Evolutionary conservation across 2,113 vertebrate species (phyloP).

Genomic region (Tympanuchus pallidicinctus): DNA sequence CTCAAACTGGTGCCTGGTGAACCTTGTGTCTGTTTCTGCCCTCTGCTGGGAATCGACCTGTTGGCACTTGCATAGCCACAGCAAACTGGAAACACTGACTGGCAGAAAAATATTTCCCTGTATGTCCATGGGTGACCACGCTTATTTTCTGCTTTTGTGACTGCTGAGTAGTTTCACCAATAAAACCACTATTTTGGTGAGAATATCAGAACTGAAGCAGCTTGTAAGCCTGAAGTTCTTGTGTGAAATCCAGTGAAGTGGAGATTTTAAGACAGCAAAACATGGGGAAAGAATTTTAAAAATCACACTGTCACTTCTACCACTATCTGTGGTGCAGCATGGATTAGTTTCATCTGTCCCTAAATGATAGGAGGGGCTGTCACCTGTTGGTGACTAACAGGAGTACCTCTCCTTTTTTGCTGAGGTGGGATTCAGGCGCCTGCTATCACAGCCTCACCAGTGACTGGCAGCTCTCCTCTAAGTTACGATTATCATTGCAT

Average conservation of each 20-base stretch:
- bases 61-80: not conserved
- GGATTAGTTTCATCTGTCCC: not conserved
- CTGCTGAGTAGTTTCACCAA: not conserved
- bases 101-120: not conserved
- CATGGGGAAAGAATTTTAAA: not conserved
- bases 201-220: not conserved
- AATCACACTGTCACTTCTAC: not conserved
- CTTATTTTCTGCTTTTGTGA: not conserved
- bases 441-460: not conserved
- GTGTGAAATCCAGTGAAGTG: not conserved
- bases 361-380: not conserved
- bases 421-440: not conserved
- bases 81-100: not conserved
- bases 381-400: accelerated
- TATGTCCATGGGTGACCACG: accelerated
- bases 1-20: not conserved
- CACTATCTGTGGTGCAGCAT: not conserved
- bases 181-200: not conserved
- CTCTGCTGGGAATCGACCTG: not conserved
- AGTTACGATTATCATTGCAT: not conserved
- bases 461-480: not conserved
- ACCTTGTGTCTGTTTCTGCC: not conserved
- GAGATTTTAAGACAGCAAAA: not conserved
- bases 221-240: not conserved
- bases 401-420: not conserved